Percentiles rank a stretch among this genome's conserved stretches.
Conservation (phyloP, 2,888 invertebrate genomes). For the Machimus rusticus region DNA sequence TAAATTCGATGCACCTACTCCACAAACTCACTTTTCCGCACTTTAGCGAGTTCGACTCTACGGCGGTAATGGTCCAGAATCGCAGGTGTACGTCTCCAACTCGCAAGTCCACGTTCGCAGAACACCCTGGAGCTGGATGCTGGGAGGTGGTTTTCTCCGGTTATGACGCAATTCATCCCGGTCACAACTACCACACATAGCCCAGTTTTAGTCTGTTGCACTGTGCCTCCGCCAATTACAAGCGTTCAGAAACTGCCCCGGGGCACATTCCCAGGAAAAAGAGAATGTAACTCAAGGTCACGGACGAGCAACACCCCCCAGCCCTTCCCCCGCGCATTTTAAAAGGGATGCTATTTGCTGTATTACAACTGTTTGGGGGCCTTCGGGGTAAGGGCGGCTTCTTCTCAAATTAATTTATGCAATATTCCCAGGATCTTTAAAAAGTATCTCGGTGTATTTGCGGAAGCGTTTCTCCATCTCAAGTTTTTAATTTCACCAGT, state of each 20-base stretch:
- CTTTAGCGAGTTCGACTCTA: not conserved
- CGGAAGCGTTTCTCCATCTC: not conserved
- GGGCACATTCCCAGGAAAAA: conserved; percentile 35
- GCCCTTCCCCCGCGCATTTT: not conserved
- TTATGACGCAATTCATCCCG: conserved; percentile 26
- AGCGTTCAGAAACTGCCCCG: conserved; percentile 6
- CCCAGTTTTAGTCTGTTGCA: not conserved
- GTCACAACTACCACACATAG: not conserved
- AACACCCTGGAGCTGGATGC: not conserved
- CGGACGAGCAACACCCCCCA: not conserved
- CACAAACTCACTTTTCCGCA: conserved; percentile 21
- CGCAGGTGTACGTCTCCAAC: not conserved
- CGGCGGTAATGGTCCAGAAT: not conserved
- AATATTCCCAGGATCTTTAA: not conserved
- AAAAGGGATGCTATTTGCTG: not conserved
- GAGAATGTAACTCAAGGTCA: conserved; percentile 32
- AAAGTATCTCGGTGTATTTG: not conserved
- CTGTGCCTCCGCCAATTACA: conserved; percentile 27
- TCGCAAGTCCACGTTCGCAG: not conserved
- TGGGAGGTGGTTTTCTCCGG: not conserved
- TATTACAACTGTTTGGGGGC: not conserved
- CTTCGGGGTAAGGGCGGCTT: not conserved
- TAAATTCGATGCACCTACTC: not conserved
- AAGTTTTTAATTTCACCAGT: not conserved
- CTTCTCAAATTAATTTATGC: not conserved